Base-by-base conservation (phyloP, 2,888 invertebrate species). In the Mantis religiosa region DNA sequence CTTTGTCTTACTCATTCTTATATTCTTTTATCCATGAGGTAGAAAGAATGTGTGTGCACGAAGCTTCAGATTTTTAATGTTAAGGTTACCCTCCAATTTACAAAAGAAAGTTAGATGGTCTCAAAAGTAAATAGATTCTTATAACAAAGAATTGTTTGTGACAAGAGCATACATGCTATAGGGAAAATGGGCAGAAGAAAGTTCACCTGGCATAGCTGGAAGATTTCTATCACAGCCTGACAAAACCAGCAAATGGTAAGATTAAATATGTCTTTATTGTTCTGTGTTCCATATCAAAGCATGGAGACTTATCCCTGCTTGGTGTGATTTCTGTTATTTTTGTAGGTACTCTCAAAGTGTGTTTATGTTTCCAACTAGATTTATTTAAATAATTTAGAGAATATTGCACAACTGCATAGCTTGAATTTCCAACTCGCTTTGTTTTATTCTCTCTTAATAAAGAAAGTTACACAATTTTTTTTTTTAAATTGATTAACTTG, bases 141-240 rank as follows among this genome's bases (percentile, higher is more conserved):
- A 25, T 71, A 71, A 71, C 54, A 71, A 25, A 20, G 20, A 71
- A 25, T 71, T 71, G 54, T 71, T 71, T 84, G 34, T 84, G 28
- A 84, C 25, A 71, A 71, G 89, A 88, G 89, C 90, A 92, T 89
- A 89, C 85, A 87, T 90, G 89, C 92, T 92, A 25, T 93, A 95
- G 95, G 95, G 95, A 84, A 93, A 93, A 90, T 95, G 95, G 95
- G 94, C 93, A 92, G 92, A 93, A 84, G 94, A 94, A 91, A 94
- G 94, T 91, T 94, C 95, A 91, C 93, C 93, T 94, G 28, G 94
- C 94, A 91, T 94, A 93, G 94, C 94, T 92, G 92, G 93, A 88
- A 85, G 91, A 87, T 90, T 89, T 41, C 89, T 90, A 28, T 87
- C 89, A 30, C 90, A 90, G 88, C 89, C 90, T 82, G 90, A 90